Evolutionary conservation across 2,797 vertebrate species (phyloP).

Genomic region (Amazona finschi): DNA sequence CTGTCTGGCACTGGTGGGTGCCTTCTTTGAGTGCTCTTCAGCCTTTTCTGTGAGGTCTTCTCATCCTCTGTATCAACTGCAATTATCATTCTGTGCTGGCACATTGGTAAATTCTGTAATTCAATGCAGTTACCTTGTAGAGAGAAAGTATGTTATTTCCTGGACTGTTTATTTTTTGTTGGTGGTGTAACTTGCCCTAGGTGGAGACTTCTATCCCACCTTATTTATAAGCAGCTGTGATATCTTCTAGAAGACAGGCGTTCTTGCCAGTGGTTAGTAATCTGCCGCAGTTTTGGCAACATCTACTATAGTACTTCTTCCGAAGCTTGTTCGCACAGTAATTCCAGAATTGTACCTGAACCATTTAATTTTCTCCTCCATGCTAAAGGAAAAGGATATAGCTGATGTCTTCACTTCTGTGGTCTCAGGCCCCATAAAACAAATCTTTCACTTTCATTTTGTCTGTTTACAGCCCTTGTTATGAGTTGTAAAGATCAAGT

Average conservation of each 20-base stretch:
- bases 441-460: background rate
- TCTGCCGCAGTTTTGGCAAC: background rate
- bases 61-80: background rate
- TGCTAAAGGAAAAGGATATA: background rate
- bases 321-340: background rate
- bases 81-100: rapidly evolving
- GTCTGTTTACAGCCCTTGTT: background rate
- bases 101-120: background rate
- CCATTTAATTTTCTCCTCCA: background rate
- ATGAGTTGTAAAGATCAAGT: background rate
- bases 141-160: background rate
- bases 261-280: background rate
- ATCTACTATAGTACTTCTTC: background rate
- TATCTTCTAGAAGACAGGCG: background rate
- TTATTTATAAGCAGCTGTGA: background rate
- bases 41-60: background rate
- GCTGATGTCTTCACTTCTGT: background rate
- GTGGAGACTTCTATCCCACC: background rate
- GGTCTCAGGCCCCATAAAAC: background rate
- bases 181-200: background rate
- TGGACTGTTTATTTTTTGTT: background rate
- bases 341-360: background rate
- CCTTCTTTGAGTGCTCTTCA: background rate
- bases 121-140: background rate
- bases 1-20: background rate